Evolutionary conservation across 2,888 invertebrate genomes (phyloP), one percentile per base, ranked within the genome.

Genomic region (Empis livida): DNA sequence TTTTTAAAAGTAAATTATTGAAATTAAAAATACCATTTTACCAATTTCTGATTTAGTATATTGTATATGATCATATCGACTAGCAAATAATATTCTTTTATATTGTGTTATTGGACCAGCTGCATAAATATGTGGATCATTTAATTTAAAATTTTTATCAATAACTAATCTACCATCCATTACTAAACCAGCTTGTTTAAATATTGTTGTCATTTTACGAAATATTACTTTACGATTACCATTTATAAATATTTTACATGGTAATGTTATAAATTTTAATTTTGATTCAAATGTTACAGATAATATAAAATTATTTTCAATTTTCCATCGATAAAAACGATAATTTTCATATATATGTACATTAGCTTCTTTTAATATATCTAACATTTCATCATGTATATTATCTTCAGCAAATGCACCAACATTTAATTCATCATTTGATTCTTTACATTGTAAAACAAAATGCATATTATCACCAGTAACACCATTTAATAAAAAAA

Each of bases 131-230:
- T 63, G 61, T 0, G 74, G 73, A 58, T 83, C 83, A 60, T 79
- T 82, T 0, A 83, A 84, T 42, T 73, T 70, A 54, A 76, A 81
- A 44, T 72, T 64, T 0, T 73, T 67, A 44, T 78, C 74, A 39
- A 84, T 79, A 2, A 83, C 76, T 44, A 84, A 56, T 1, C 75
- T 74, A 0, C 79, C 80, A 52, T 81, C 78, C 61, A 79, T 79
- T 1, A 77, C 76, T 17, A 79, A 59, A 1, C 75, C 75, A 43
- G 73, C 61, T 38, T 70, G 68, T 46, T 73, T 76, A 56, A 81
- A 74, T 11, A 39, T 9, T 15, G 16, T 3, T 13, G 5, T 16
- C 1, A 13, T 1, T 13, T 17, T 10, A 17, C 17, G 45, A 42
- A 54, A 49, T 15, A 67, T 57, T 2, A 53, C 54, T 49, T 61